Percentiles rank a stretch among this genome's conserved stretches.
Conservation (phyloP, 2,113 vertebrate genomes). For the Okapia johnstoni region DNA sequence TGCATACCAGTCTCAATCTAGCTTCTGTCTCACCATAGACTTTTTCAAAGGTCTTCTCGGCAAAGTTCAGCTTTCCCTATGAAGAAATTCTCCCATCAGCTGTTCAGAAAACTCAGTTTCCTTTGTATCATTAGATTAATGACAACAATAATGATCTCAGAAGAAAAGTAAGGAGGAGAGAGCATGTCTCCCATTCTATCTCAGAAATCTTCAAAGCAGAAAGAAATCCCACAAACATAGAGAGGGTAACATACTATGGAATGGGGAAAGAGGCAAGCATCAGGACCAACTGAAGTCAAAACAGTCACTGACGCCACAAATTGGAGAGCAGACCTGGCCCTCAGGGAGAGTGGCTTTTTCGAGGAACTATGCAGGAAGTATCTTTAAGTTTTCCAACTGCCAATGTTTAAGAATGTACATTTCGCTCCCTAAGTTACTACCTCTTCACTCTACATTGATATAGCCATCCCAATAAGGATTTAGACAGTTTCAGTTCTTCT, state of each 20-base stretch:
- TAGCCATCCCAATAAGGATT: background rate
- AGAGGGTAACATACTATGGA: background rate
- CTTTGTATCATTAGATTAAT: background rate
- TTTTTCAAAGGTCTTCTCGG: background rate
- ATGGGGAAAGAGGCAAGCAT: background rate
- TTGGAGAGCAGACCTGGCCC: background rate
- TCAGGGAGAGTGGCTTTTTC: background rate
- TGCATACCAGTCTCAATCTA: background rate
- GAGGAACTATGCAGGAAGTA: background rate
- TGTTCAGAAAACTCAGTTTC: background rate
- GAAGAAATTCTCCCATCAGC: background rate
- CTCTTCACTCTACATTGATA: background rate
- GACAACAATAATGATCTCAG: background rate
- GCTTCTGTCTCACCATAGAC: background rate
- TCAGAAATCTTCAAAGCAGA: background rate
- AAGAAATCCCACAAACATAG: background rate
- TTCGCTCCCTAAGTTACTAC: background rate
- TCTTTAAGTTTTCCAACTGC: background rate
- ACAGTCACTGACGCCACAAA: background rate
- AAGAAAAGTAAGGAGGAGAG: background rate
- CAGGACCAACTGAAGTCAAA: background rate
- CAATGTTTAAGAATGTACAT: background rate
- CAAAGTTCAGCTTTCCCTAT: background rate
- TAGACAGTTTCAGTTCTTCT: background rate
- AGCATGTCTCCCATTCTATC: background rate